phyloP scores from a whole-genome alignment of 2,888 invertebrate genomes.

The Rhabditoides inermis region DNA sequence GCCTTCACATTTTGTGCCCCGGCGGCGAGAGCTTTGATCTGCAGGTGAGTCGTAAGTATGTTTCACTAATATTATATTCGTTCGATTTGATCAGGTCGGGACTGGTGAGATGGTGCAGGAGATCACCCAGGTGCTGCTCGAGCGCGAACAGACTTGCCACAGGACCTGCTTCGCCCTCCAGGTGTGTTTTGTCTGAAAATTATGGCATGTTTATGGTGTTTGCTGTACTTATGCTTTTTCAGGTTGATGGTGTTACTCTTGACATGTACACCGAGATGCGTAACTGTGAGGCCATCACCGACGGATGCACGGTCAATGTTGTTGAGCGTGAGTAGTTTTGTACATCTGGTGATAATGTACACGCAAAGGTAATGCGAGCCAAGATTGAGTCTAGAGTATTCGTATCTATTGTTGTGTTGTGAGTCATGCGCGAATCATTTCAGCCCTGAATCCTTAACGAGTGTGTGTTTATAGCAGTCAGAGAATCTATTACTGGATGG shows the following conservation, averaged over 20 bases:
- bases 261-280: conserved; percentile 97
- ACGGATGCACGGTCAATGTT: conserved; percentile 82
- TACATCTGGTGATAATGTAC: too few species aligned
- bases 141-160: conserved; percentile 95
- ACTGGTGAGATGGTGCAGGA: conserved; percentile 94
- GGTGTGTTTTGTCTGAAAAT: background rate
- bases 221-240: conserved; percentile 52
- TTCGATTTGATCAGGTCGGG: conserved; percentile 76
- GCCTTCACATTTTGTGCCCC: conserved; percentile 6
- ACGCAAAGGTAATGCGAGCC: too few species aligned
- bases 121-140: conserved; percentile 94
- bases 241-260: conserved; percentile 80
- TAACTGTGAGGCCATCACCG: conserved; percentile 85
- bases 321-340: conserved; percentile 59
- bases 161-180: conserved; percentile 74
- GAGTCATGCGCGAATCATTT: too few species aligned
- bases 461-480: too few species aligned
- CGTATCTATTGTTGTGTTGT: too few species aligned
- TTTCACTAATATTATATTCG: too few species aligned
- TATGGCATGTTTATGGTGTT: background rate
- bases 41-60: conserved; percentile 59
- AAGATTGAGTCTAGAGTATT: too few species aligned
- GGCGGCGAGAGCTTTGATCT: conserved; percentile 6
- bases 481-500: too few species aligned
- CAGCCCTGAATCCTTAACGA: too few species aligned